Conservation (phyloP, 2,113 vertebrate genomes). For the Prunella himalayana region DNA sequence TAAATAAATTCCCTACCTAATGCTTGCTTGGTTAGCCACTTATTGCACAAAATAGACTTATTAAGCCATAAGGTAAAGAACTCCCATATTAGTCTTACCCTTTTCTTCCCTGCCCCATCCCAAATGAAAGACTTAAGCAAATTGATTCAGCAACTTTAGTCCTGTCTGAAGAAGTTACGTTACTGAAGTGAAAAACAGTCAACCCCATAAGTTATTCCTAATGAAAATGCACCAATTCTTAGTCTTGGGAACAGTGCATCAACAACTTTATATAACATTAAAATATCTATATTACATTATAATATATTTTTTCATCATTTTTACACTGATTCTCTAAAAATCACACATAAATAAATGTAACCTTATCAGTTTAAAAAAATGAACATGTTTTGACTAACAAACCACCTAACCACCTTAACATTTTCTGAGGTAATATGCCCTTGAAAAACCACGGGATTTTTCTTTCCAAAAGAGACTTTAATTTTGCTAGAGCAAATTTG, state of each 20-base stretch:
- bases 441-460: background rate
- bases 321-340: background rate
- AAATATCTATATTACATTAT: background rate
- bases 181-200: background rate
- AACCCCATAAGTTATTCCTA: background rate
- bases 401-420: accelerated
- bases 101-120: background rate
- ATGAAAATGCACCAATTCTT: background rate
- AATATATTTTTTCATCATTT: background rate
- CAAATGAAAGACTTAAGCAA: background rate
- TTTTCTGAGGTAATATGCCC: background rate
- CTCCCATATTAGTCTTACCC: background rate
- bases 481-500: background rate
- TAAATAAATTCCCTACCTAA: background rate
- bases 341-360: background rate
- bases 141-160: background rate
- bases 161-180: background rate
- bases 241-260: background rate
- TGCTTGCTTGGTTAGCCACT: background rate
- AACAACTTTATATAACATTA: background rate
- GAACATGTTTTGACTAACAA: background rate
- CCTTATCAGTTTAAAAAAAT: background rate
- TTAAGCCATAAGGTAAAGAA: background rate
- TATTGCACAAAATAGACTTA: background rate
- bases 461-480: background rate